Conservation (phyloP, 2,888 invertebrate genomes). For the Meghimatium bilineatum region DNA sequence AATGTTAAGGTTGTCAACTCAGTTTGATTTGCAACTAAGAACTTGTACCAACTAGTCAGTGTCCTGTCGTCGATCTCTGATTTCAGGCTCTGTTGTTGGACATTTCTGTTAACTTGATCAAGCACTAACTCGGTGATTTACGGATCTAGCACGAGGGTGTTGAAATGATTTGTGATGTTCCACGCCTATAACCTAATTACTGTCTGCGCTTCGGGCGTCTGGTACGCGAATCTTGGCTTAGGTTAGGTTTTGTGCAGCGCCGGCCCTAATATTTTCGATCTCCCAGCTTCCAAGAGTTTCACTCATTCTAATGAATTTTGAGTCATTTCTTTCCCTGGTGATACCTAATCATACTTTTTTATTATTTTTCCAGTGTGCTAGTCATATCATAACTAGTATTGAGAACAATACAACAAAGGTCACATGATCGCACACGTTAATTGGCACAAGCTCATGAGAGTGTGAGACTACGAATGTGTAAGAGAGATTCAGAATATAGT, state of each 20-base stretch:
- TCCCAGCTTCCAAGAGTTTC: background rate
- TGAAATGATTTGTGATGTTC: conserved; percentile 29
- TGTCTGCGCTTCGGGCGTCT: conserved; percentile 15
- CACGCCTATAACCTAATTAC: conserved; percentile 33
- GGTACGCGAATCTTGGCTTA: conserved; percentile 24
- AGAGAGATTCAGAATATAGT: too few relatives aligned
- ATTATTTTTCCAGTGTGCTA: background rate
- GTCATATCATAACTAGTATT: background rate
- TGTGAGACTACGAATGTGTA: too few relatives aligned
- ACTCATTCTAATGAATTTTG: conserved; percentile 18
- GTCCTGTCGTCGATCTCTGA: conserved; percentile 23
- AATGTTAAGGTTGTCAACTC: background rate
- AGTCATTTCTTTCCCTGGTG: conserved; percentile 6
- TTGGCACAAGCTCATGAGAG: too few relatives aligned
- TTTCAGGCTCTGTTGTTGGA: conserved; percentile 24
- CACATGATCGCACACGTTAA: too few relatives aligned
- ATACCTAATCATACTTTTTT: background rate
- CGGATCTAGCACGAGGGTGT: conserved; percentile 16
- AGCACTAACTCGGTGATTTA: conserved; percentile 27
- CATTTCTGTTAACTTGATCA: conserved; percentile 22
- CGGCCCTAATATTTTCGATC: conserved; percentile 9
- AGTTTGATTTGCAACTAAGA: conserved; percentile 11
- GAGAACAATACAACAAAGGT: too few relatives aligned
- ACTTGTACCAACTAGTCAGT: conserved; percentile 21
- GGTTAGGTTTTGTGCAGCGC: conserved; percentile 4